Conservation (phyloP, 2,888 invertebrate genomes). For the Stenodera caucasica region DNA sequence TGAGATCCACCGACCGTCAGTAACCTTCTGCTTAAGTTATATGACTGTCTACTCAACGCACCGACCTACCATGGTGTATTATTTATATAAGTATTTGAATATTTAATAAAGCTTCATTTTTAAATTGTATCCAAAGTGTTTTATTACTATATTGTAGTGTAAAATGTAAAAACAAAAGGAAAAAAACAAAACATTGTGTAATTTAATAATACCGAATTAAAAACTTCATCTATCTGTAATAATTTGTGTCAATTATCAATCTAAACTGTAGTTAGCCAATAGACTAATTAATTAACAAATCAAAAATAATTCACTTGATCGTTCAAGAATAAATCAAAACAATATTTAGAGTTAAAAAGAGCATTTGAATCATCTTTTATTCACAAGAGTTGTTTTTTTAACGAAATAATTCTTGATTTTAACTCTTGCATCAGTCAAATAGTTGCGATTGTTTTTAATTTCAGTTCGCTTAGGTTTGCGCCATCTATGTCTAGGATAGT, state of each 20-base stretch:
- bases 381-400: too few species aligned
- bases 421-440: too few species aligned
- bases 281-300: too few species aligned
- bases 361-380: too few species aligned
- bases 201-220: slow-evolving; percentile 35
- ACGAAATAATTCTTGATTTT: too few species aligned
- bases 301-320: too few species aligned
- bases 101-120: slow-evolving; percentile 58
- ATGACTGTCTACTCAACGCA: slow-evolving; percentile 51
- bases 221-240: slow-evolving; percentile 26
- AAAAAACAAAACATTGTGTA: slow-evolving; percentile 21
- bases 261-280: not conserved
- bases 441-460: too few species aligned
- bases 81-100: slow-evolving; percentile 57
- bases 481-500: too few species aligned
- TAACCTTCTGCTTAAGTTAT: slow-evolving; percentile 54
- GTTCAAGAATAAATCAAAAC: too few species aligned
- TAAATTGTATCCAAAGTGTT: slow-evolving; percentile 48
- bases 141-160: slow-evolving; percentile 35
- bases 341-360: too few species aligned
- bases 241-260: slow-evolving; percentile 10
- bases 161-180: slow-evolving; percentile 21
- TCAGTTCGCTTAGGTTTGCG: too few species aligned
- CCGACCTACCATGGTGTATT: slow-evolving; percentile 52
- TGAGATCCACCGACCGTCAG: slow-evolving; percentile 93